Conservation (phyloP, 2,797 vertebrate species). For the Sebastes steindachneri region DNA sequence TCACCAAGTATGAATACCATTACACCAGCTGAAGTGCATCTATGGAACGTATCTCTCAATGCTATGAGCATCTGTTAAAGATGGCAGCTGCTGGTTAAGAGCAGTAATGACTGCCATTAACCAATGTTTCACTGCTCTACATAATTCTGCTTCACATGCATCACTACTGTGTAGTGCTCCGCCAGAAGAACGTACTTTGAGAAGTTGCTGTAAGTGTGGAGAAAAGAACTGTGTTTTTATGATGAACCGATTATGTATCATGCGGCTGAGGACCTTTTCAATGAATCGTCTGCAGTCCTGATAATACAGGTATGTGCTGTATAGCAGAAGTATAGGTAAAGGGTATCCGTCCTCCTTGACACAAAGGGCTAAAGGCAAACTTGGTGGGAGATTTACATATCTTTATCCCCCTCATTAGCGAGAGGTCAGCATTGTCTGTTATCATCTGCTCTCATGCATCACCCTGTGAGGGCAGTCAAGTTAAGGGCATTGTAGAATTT, state of each 20-base stretch:
- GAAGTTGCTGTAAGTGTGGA: neutral
- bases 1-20: conserved; percentile 50
- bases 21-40: conserved; percentile 50
- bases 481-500: conserved; percentile 29
- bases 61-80: conserved; percentile 52
- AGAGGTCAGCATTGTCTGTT: conserved; percentile 44
- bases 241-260: neutral
- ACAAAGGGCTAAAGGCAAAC: conserved; percentile 30
- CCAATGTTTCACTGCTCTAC: conserved; percentile 48
- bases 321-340: neutral
- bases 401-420: conserved; percentile 53
- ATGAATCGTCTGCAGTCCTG: neutral
- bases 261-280: neutral
- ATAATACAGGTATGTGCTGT: neutral
- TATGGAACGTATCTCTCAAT: conserved; percentile 32
- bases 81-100: conserved; percentile 66
- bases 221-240: neutral
- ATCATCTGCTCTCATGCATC: conserved; percentile 18
- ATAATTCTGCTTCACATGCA: conserved; percentile 40
- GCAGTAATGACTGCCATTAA: conserved; percentile 67
- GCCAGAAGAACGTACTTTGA: neutral
- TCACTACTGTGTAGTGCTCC: neutral
- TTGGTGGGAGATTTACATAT: conserved; percentile 43
- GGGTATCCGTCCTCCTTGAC: conserved; percentile 20
- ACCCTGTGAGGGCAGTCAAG: conserved; percentile 21